Evolutionary conservation across 2,888 invertebrate genomes (phyloP).

Genomic region (Alviniconcha strummeri): DNA sequence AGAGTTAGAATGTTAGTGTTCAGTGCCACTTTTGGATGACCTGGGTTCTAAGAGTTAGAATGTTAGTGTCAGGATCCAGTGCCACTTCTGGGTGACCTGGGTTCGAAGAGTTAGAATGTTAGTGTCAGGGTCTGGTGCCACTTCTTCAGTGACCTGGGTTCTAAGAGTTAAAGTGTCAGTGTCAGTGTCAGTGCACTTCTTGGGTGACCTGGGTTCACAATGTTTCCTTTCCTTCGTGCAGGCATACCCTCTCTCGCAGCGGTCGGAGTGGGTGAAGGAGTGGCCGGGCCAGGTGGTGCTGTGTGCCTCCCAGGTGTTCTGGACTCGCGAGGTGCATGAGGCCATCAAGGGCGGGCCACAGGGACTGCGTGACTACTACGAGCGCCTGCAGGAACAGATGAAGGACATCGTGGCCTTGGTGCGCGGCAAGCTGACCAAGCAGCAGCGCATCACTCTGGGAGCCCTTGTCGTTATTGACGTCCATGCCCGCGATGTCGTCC

Average conservation of each 20-base stretch:
- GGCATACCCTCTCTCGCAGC: conserved; percentile 68
- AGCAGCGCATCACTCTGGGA: conserved; percentile 91
- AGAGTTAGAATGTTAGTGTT: too few species aligned
- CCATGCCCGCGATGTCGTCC: conserved; percentile 91
- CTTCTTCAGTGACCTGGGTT: too few species aligned
- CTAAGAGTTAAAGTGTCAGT: too few species aligned
- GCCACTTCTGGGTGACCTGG: too few species aligned
- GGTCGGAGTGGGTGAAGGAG: conserved; percentile 87
- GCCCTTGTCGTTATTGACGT: conserved; percentile 94
- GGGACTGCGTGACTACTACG: conserved; percentile 78
- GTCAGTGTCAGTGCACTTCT: too few species aligned
- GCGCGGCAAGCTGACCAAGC: conserved; percentile 87
- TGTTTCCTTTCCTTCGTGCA: conserved; percentile 36
- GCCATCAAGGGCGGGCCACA: conserved; percentile 80
- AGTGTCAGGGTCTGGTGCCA: too few species aligned
- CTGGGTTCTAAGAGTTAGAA: too few species aligned
- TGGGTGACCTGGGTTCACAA: too few species aligned
- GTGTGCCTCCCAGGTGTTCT: conserved; percentile 85
- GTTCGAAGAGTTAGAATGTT: too few species aligned
- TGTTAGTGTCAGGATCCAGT: too few species aligned
- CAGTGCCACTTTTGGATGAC: too few species aligned
- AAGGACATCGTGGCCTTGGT: conserved; percentile 85
- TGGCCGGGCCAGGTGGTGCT: conserved; percentile 96
- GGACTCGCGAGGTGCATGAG: conserved; percentile 87
- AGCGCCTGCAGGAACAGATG: conserved; percentile 79